Percentiles rank a stretch among this genome's conserved stretches.
Conservation (phyloP, 2,888 invertebrate species). For the Oscheius sp. region DNA sequence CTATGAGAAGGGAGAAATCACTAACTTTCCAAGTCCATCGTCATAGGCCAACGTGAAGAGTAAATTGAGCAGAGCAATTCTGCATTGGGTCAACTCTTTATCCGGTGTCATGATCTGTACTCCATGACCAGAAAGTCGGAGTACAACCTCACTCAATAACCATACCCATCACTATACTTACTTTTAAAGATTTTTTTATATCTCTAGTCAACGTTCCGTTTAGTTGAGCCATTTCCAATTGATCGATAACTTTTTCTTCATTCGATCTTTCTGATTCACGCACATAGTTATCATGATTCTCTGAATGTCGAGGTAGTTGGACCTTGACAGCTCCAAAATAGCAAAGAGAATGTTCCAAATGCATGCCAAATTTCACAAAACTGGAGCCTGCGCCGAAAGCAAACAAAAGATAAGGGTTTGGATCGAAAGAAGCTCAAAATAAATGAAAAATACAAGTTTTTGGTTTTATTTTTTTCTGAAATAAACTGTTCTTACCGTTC, state of each 20-base stretch:
- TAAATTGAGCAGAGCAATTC: slow-evolving; percentile 39
- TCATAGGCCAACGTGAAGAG: slow-evolving; percentile 32
- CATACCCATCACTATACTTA: neutral
- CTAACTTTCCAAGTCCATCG: slow-evolving; percentile 42
- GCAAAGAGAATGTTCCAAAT: slow-evolving; percentile 3
- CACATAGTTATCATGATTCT: slow-evolving; percentile 24
- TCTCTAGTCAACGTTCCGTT: slow-evolving; percentile 33
- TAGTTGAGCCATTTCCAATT: slow-evolving; percentile 41
- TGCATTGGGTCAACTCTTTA: slow-evolving; percentile 11
- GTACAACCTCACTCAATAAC: slow-evolving; percentile 23
- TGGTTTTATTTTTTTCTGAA: no score
- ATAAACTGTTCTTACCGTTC: no score
- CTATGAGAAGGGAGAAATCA: neutral
- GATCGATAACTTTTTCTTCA: slow-evolving; percentile 37
- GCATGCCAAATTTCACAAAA: neutral
- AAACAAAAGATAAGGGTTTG: neutral
- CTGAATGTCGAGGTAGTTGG: neutral
- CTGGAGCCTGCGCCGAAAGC: neutral
- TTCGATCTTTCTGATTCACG: slow-evolving; percentile 24
- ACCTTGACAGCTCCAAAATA: slow-evolving; percentile 15
- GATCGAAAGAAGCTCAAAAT: no score
- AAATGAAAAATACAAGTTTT: no score
- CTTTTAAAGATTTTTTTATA: slow-evolving; percentile 1
- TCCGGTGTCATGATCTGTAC: slow-evolving; percentile 32
- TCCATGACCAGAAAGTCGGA: slow-evolving; percentile 39